Evolutionary conservation across 2,113 vertebrate genomes (phyloP).

Genomic region (Ptilonorhynchus violaceus): DNA sequence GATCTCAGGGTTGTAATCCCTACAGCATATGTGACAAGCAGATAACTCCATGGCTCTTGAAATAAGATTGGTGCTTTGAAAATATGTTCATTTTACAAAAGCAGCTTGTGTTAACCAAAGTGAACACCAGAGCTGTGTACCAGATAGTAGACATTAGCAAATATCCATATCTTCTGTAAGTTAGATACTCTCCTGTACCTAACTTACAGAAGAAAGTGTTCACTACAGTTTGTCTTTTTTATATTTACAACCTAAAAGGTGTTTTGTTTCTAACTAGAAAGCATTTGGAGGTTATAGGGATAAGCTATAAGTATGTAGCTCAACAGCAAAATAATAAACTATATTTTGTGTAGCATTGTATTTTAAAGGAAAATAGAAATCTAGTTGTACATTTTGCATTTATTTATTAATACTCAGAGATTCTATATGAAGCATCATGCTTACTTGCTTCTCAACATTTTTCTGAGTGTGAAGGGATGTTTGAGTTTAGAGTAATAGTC

Average conservation of each 20-base stretch:
- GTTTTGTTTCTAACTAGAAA: not conserved
- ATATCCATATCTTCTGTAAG: no score
- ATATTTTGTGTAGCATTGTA: not conserved
- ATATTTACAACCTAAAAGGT: not conserved
- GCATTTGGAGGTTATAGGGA: not conserved
- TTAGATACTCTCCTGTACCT: not conserved
- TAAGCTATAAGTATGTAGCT: not conserved
- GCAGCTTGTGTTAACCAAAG: not conserved
- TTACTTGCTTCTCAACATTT: not conserved
- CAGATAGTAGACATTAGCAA: not conserved
- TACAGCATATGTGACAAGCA: not conserved
- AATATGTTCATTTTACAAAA: not conserved
- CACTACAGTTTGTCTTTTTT: not conserved
- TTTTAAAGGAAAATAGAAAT: not conserved
- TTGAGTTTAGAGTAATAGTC: not conserved
- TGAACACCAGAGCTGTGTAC: not conserved
- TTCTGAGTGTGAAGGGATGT: not conserved
- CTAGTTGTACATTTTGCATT: not conserved
- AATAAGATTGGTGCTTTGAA: not conserved
- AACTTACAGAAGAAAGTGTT: not conserved
- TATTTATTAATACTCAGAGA: not conserved
- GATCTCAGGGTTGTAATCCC: not conserved
- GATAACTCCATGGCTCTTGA: not conserved
- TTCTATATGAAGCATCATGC: not conserved
- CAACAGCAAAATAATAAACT: not conserved